Conservation (phyloP, 2,888 invertebrate genomes). For the Lydus trimaculatus region DNA sequence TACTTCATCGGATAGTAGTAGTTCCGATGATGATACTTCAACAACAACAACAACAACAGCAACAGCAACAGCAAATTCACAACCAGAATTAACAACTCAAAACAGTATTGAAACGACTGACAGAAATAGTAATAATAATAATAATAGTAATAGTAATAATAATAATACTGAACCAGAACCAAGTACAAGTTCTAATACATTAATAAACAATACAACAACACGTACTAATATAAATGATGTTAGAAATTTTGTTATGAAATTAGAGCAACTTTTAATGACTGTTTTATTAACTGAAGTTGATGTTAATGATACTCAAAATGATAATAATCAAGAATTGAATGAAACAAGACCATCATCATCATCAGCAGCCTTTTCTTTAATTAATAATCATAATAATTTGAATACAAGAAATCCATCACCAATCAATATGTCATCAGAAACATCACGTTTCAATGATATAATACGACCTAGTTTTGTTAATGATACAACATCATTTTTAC, state of each 20-base stretch:
- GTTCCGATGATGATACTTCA: constrained; percentile 44
- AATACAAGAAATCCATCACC: background rate
- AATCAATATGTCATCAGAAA: background rate
- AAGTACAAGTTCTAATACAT: background rate
- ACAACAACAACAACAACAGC: background rate
- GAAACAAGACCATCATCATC: background rate
- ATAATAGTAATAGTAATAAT: background rate
- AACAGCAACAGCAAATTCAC: background rate
- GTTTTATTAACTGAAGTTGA: constrained; percentile 46
- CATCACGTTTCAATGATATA: background rate
- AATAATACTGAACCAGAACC: background rate
- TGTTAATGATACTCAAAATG: constrained; percentile 30
- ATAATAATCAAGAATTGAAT: background rate
- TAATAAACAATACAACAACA: background rate
- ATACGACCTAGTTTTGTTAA: constrained; percentile 1
- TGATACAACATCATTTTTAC: background rate
- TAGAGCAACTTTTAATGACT: constrained; percentile 48
- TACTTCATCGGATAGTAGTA: constrained; percentile 50
- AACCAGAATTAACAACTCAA: background rate
- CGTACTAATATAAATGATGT: constrained; percentile 24
- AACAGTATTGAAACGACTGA: no score
- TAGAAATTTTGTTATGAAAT: constrained; percentile 47
- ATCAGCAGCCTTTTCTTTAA: background rate
- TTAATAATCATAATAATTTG: background rate
- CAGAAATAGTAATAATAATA: no score